These are phyloP conservation scores for Ellobius talpinus DNA, from an alignment of 2,113 vertebrate species.

Conservation along the genomic window DNA sequence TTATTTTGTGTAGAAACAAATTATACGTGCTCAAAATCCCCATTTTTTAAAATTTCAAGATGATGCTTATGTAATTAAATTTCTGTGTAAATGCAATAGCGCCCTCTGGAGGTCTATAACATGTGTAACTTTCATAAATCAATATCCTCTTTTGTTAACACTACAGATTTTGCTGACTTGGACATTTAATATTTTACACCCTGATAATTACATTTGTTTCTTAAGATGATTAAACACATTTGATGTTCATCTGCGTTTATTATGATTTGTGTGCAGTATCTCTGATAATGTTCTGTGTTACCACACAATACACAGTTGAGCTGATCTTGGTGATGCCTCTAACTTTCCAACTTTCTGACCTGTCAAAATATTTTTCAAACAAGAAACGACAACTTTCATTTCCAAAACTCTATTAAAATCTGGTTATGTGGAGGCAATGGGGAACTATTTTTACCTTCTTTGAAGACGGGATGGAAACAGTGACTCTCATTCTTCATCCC, in stretches of 20 bases:
- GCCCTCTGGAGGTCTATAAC: slow-evolving; percentile 85
- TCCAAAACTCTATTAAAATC: slow-evolving; percentile 59
- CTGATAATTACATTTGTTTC: slow-evolving; percentile 74
- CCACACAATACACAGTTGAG: slow-evolving; percentile 58
- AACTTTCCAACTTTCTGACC: slow-evolving; percentile 61
- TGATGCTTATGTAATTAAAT: slow-evolving; percentile 66
- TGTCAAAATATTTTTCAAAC: slow-evolving; percentile 71
- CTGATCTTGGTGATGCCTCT: slow-evolving; percentile 40
- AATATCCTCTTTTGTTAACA: slow-evolving; percentile 77
- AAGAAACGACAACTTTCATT: slow-evolving; percentile 73
- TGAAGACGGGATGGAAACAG: slow-evolving; percentile 76
- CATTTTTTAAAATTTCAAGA: slow-evolving; percentile 58
- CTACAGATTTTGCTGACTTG: slow-evolving; percentile 69
- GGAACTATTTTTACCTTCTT: slow-evolving; percentile 72
- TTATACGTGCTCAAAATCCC: slow-evolving; percentile 66
- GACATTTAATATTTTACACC: slow-evolving; percentile 78
- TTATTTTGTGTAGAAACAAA: slow-evolving; percentile 66
- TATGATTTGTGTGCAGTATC: slow-evolving; percentile 66
- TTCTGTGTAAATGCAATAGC: slow-evolving; percentile 85
- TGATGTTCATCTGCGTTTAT: slow-evolving; percentile 60
- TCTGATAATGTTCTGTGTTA: slow-evolving; percentile 68
- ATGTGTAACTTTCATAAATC: slow-evolving; percentile 75
- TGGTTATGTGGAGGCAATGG: slow-evolving; percentile 55
- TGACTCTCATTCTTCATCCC: slow-evolving; percentile 73
- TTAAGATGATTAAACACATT: slow-evolving; percentile 76